Percentiles rank a stretch among this genome's conserved stretches.
Conservation (phyloP, 2,797 vertebrate species). For the Pangasius djambal region DNA sequence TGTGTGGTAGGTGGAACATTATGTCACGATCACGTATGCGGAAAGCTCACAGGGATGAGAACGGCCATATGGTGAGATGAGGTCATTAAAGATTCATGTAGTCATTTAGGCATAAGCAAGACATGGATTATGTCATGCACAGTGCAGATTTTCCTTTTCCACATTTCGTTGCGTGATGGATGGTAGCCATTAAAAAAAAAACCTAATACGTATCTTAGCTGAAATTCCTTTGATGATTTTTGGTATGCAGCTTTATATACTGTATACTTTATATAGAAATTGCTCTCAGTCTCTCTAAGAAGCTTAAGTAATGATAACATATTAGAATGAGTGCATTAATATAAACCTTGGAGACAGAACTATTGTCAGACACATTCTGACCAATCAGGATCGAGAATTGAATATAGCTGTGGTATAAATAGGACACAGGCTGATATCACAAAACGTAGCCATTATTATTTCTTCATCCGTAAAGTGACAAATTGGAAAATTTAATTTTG, state of each 20-base stretch:
- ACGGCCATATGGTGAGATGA: constrained; percentile 2
- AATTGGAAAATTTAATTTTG: neutral
- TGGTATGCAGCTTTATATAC: no score
- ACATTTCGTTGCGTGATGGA: neutral
- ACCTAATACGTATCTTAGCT: neutral
- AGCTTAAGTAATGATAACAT: neutral
- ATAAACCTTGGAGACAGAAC: neutral
- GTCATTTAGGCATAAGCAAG: constrained; percentile 1
- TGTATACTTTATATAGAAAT: neutral
- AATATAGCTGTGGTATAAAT: neutral
- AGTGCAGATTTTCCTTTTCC: neutral
- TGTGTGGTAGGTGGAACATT: constrained; percentile 1
- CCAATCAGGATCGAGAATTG: neutral
- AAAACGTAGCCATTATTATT: neutral
- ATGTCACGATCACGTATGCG: constrained; percentile 23
- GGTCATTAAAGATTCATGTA: neutral
- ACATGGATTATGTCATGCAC: neutral
- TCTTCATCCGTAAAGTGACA: neutral
- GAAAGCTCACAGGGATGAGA: constrained; percentile 28
- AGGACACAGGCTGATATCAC: neutral
- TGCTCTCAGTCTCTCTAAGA: neutral
- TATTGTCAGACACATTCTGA: neutral
- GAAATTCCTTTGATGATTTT: neutral
- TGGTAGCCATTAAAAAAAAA: neutral
- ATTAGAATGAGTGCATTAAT: neutral